A percentile compares a stretch with the other conserved stretches of the same genome.
These are phyloP conservation scores for Temnopleurus reevesii DNA, from an alignment of 53 echinoderm and acorn worm species.

Conservation along the genomic window DNA sequence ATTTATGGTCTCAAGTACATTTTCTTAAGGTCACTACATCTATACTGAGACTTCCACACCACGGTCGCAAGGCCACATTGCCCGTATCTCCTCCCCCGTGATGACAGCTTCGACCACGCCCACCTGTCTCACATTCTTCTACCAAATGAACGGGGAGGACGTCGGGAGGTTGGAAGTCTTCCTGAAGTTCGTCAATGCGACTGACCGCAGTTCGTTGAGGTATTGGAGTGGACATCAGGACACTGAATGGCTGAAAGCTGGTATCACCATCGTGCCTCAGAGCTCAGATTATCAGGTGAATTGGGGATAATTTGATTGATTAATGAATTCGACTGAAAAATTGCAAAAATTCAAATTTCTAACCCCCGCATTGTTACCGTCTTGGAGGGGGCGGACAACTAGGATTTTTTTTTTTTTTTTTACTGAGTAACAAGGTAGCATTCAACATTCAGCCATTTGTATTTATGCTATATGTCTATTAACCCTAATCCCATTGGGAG, in stretches of 20 bases:
- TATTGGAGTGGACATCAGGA: constrained; percentile 28
- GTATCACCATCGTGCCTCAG: constrained; percentile 6
- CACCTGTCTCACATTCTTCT: not conserved
- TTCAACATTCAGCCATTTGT: too few relatives aligned
- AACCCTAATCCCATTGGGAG: too few relatives aligned
- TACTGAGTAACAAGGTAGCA: too few relatives aligned
- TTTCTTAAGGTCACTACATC: constrained; percentile 19
- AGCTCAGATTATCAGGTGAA: not conserved
- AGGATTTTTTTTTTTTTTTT: too few relatives aligned
- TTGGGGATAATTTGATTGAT: not conserved
- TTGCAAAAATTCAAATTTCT: too few relatives aligned
- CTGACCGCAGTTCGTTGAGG: not conserved
- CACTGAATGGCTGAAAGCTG: not conserved
- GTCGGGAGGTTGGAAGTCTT: constrained; percentile 5
- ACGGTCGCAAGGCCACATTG: not conserved
- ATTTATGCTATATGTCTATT: too few relatives aligned
- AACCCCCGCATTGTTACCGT: too few relatives aligned
- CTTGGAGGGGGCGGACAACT: too few relatives aligned
- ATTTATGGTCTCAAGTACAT: too few relatives aligned
- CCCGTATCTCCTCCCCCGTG: constrained; percentile 13
- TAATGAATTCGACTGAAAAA: too few relatives aligned
- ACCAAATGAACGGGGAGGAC: constrained; percentile 47
- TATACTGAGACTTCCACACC: constrained; percentile 33
- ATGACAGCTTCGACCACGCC: not conserved
- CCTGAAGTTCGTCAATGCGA: not conserved